These are phyloP conservation scores for Cettia cetti DNA, from an alignment of 2,113 vertebrate genomes.

Conservation along the genomic window DNA sequence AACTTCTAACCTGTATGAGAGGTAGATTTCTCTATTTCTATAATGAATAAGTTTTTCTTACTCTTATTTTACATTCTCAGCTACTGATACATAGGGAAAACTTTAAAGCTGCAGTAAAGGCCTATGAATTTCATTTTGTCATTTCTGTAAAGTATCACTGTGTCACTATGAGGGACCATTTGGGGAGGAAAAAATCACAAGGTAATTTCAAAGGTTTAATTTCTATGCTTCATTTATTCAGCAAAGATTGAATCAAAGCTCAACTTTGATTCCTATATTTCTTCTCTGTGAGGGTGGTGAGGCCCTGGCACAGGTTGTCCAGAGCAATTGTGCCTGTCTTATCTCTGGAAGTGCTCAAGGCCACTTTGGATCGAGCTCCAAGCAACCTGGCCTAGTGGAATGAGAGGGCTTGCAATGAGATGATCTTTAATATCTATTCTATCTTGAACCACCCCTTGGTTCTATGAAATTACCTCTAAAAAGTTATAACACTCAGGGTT, in stretches of 20 bases:
- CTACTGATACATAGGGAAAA: neutral
- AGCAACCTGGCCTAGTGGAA: neutral
- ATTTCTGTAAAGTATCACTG: neutral
- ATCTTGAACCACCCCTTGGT: neutral
- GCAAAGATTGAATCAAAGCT: neutral
- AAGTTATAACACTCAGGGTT: neutral
- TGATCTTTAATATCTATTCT: neutral
- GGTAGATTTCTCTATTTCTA: neutral
- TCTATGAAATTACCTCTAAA: neutral
- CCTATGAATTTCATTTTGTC: neutral
- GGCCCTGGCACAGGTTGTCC: accelerated
- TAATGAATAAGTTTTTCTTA: neutral
- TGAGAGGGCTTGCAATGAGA: neutral
- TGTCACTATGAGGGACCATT: neutral
- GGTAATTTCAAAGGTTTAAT: neutral
- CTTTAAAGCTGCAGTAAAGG: neutral
- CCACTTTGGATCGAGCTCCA: neutral
- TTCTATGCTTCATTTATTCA: neutral
- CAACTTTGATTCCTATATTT: neutral
- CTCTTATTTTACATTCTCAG: neutral
- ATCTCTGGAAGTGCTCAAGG: neutral
- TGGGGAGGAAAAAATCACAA: neutral
- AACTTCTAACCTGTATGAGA: neutral
- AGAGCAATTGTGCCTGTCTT: neutral
- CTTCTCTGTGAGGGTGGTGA: neutral